Base-by-base conservation (phyloP, 1,140 invertebrate genomes). In the Panonychus citri region DNA sequence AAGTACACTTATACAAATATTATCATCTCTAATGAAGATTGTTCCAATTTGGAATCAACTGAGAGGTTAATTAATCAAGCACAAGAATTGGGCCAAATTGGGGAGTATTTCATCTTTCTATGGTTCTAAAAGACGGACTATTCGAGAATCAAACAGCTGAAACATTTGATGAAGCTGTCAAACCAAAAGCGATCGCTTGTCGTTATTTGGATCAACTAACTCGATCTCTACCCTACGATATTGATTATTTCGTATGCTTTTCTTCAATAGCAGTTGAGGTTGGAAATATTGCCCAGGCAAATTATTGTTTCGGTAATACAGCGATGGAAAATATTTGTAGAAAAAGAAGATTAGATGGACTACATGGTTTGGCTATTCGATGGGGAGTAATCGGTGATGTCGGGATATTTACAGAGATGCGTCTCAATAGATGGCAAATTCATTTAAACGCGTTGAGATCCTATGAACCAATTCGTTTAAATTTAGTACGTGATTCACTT, bases 341-440 rank as follows among this genome's bases (percentile, higher is more conserved):
- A 71, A 74, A 78, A 53, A 76, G 93, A 57, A 80, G 82, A 65
- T 73, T 73, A 15, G 78, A 78, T 64, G 85, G 74, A 7, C 65
- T 89, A 37, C 82, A 82, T 65, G 75, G 69, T 57, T 63, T 90
- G 21, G 86, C 89, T 26, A 86, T 97, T 60, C 90, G 96, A 69
- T 96, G 90, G 89, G 91, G 91, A 61, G 88, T 88, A 43, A 85
- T 97, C 63, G 90, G 87, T 59, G 90, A 97, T 69, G 91, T 95
- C 21, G 91, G 91, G 57, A 71, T 95, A 26, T 77, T 95, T 53
- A 65, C 85, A n/a, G n/a, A n/a, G n/a, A n/a, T n/a, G n/a, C 57
- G 56, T 85, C 91, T 60, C 76, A 26, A 80, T 91, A 75, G 82
- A 81, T 25, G 78, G 81, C 48, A 87, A 96, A 71, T 75, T 85